Evolutionary conservation across 2,797 vertebrate genomes (phyloP).

Genomic region (Eulemur albifrons): DNA sequence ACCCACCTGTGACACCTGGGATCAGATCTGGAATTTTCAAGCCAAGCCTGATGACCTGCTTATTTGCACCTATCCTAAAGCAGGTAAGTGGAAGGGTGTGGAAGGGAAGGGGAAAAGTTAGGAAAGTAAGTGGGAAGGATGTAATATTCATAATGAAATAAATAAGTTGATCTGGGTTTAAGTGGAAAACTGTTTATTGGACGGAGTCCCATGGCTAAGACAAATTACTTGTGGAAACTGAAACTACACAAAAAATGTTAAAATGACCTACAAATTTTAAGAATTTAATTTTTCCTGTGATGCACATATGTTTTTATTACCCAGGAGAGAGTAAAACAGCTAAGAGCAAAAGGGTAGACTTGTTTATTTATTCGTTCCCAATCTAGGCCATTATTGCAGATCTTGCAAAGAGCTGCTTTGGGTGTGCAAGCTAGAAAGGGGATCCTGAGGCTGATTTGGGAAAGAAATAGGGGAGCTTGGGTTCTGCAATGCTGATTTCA

Average conservation of each 20-base stretch:
- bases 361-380: background rate
- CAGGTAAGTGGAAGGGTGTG: constrained; percentile 51
- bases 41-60: constrained; percentile 76
- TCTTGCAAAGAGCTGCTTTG: background rate
- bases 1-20: constrained; percentile 66
- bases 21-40: constrained; percentile 72
- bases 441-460: background rate
- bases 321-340: background rate
- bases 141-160: background rate
- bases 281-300: background rate
- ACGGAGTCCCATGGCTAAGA: background rate
- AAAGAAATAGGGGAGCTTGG: background rate
- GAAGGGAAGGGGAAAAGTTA: background rate
- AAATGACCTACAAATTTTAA: background rate
- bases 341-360: background rate
- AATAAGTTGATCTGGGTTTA: background rate
- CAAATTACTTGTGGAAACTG: background rate
- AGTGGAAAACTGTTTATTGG: background rate
- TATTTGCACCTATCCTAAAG: constrained; percentile 79
- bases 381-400: background rate
- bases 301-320: background rate
- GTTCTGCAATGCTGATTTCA: background rate
- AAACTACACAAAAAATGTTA: background rate
- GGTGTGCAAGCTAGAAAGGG: background rate
- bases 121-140: background rate